Percentiles rank a stretch among this genome's conserved stretches.
Conservation (phyloP, 2,888 invertebrate genomes). For the Lutraria lutraria region DNA sequence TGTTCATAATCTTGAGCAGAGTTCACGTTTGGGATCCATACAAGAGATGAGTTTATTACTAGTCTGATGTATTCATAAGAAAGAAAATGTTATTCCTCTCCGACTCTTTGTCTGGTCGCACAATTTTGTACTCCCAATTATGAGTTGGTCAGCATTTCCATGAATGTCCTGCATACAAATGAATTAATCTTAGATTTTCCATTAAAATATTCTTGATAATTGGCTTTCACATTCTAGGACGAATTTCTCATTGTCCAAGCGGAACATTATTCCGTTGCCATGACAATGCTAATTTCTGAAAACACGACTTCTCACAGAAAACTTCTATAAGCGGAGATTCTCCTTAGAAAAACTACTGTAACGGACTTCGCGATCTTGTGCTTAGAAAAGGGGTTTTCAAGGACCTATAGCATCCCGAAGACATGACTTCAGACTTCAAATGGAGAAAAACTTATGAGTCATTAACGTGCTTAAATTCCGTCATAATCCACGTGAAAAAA, state of each 20-base stretch:
- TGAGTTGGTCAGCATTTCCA: constrained; percentile 9
- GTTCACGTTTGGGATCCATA: too few relatives aligned
- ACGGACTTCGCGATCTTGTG: too few relatives aligned
- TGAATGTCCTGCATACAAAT: constrained; percentile 19
- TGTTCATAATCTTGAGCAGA: neutral
- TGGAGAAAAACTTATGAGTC: too few relatives aligned
- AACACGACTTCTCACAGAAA: neutral
- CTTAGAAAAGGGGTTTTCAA: too few relatives aligned
- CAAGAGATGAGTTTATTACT: neutral
- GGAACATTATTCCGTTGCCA: constrained; percentile 9
- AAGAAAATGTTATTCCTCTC: neutral
- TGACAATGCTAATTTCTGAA: neutral
- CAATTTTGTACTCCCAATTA: neutral
- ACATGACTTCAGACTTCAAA: too few relatives aligned
- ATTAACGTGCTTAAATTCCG: too few relatives aligned
- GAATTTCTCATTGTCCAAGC: neutral
- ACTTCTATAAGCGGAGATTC: neutral
- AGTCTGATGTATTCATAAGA: neutral
- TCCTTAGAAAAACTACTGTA: too few relatives aligned
- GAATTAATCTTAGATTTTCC: constrained; percentile 16
- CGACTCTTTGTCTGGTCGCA: neutral
- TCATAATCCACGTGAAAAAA: too few relatives aligned
- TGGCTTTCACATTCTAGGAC: constrained; percentile 8
- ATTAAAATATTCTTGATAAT: constrained; percentile 8
- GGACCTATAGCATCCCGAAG: too few relatives aligned